Evolutionary conservation across 2,888 invertebrate genomes (phyloP).

Genomic region (Bellardia pandia): DNA sequence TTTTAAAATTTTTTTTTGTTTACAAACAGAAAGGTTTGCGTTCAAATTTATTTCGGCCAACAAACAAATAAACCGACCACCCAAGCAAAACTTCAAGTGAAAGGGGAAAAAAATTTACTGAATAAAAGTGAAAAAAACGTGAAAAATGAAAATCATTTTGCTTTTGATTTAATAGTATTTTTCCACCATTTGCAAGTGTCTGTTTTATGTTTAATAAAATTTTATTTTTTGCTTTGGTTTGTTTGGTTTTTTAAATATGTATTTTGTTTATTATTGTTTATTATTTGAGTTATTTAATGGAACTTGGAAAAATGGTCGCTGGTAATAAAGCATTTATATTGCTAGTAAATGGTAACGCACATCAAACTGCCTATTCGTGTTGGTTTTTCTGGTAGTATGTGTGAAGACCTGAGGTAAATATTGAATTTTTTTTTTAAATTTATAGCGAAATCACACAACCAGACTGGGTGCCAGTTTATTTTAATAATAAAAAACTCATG

Average conservation of each 20-base stretch:
- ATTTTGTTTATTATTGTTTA: constrained; percentile 5
- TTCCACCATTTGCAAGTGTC: constrained; percentile 29
- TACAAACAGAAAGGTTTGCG: neutral
- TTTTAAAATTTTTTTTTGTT: neutral
- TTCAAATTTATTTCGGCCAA: constrained; percentile 16
- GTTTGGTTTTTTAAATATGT: neutral
- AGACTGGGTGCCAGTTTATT: neutral
- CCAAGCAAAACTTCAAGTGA: neutral
- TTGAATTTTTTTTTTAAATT: neutral
- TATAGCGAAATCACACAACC: neutral
- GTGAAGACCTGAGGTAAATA: neutral
- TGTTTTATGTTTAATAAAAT: constrained; percentile 29
- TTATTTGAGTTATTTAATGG: constrained; percentile 5
- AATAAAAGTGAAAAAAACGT: neutral
- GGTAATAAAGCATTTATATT: constrained; percentile 10
- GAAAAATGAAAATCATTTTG: neutral
- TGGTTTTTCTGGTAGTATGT: neutral
- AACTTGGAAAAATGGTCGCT: constrained; percentile 11
- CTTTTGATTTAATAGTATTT: constrained; percentile 29
- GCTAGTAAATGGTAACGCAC: neutral
- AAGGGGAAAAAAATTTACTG: neutral
- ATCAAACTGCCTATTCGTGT: neutral
- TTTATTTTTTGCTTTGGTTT: neutral
- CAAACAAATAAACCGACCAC: constrained; percentile 27
- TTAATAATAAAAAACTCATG: too few species aligned